These are phyloP conservation scores for Parazoanthus swiftii DNA, from an alignment of 92 coral and sea anemone species.

Conservation along the genomic window DNA sequence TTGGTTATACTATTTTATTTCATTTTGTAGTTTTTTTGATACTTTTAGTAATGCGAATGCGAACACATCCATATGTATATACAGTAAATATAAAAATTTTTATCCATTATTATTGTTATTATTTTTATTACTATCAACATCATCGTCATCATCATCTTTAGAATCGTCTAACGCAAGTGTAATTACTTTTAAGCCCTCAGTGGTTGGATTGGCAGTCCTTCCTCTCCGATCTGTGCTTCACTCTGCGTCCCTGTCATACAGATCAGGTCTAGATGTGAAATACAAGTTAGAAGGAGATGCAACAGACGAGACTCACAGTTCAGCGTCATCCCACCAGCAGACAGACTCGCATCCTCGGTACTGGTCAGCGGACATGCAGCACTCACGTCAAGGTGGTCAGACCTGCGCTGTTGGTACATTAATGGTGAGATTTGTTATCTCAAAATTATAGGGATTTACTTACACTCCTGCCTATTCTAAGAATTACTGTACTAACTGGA, in stretches of 20 bases:
- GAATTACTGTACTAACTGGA: no score
- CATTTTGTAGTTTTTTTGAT: no score
- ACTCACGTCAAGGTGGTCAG: neutral
- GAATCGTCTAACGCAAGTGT: neutral
- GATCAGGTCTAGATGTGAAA: constrained; percentile 55
- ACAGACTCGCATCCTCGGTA: neutral
- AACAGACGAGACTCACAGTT: neutral
- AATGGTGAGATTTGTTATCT: constrained; percentile 29
- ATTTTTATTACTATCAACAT: no score
- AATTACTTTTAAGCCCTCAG: constrained; percentile 63
- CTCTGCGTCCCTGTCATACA: constrained; percentile 65
- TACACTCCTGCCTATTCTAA: neutral
- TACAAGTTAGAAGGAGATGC: constrained; percentile 7
- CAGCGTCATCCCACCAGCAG: constrained; percentile 8
- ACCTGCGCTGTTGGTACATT: constrained; percentile 39
- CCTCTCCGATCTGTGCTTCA: constrained; percentile 72
- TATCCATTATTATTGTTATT: no score
- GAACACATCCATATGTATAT: no score
- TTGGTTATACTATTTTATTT: no score
- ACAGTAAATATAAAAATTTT: no score
- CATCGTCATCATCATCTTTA: no score
- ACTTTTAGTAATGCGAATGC: no score
- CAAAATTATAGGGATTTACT: neutral
- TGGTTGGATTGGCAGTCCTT: constrained; percentile 73
- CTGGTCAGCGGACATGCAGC: constrained; percentile 27